Base-by-base conservation (phyloP, 2,888 invertebrate species). In the Stratiomys singularior region DNA sequence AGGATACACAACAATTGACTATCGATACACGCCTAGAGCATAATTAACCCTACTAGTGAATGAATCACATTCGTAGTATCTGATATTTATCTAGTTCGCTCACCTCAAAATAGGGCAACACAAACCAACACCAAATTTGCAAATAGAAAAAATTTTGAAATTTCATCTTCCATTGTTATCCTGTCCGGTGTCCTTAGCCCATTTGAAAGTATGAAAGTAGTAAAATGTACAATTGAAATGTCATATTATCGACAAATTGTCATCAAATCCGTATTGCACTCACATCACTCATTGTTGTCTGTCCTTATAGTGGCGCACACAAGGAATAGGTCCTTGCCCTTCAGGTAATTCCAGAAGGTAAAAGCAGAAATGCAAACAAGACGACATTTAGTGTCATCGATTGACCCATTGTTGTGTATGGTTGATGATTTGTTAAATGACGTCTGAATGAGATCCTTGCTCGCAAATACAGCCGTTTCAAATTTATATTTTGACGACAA, bases 171-270 rank as follows among this genome's bases (percentile, higher is more conserved):
- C 46, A 23, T 46, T 67, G 46, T 67, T 27, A 4, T 7, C 9
- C 23, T 44, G 21, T 44, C 44, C 37, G 67, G 67, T 44, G 67
- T 46, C 67, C 47, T 27, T n/a, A 47, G 46, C 21, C 23, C 2
- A 25, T 47, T 46, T 11, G n/a, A 30, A 46, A 46, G 25, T 5
- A 37, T 5, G 37, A 37, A 37, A 37, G 9, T 5, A 37, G 37
- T 37, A 47, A 52, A 21, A 72, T 56, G 30, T 30, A 79, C 79
- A 79, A 79, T 79, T 79, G 79, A 79, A 79, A 77, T 60, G 79
- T 79, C 79, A 79, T 66, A 77, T 77, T 79, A 74, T 66, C 56
- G 74, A 37, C 67, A 79, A 79, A 79, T 79, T 77, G 79, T 74
- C 78, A 78, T 78, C 74, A 74, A 74, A 74, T 37, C 74, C 74